Percentiles rank a stretch among this genome's conserved stretches.
These are phyloP conservation scores for Pelodytes ibericus DNA, from an alignment of 2,797 vertebrate genomes.

Conservation along the genomic window DNA sequence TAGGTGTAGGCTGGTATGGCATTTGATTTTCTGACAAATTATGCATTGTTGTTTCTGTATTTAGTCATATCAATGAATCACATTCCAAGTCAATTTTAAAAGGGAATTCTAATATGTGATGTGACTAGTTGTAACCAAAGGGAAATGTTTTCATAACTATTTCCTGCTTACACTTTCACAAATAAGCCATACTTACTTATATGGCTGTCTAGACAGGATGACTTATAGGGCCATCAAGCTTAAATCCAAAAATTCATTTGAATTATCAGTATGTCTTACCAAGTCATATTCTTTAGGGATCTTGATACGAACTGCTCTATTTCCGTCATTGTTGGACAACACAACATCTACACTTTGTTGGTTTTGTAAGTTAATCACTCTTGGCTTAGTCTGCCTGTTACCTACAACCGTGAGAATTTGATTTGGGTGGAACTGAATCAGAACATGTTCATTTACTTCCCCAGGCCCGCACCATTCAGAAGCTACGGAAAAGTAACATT, in stretches of 20 bases:
- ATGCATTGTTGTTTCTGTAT: too few species aligned
- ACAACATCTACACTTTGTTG: slow-evolving; percentile 74
- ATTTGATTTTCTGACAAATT: too few species aligned
- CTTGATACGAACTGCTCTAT: slow-evolving; percentile 81
- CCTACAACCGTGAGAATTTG: slow-evolving; percentile 79
- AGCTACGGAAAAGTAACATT: slow-evolving; percentile 76
- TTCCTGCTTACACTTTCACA: too few species aligned
- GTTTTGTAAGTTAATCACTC: slow-evolving; percentile 75
- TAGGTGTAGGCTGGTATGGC: too few species aligned
- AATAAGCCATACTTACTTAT: too few species aligned
- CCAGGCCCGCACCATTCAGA: slow-evolving; percentile 86
- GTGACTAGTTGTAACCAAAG: too few species aligned
- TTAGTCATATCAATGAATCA: too few species aligned
- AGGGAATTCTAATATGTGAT: too few species aligned
- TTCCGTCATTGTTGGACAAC: slow-evolving; percentile 79
- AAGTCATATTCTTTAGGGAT: slow-evolving; percentile 91
- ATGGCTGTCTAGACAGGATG: too few species aligned
- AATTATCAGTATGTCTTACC: slow-evolving; percentile 67
- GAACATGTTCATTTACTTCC: slow-evolving; percentile 71
- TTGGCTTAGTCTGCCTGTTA: slow-evolving; percentile 69
- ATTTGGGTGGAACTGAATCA: slow-evolving; percentile 77
- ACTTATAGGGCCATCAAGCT: too few species aligned
- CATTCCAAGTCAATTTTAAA: too few species aligned
- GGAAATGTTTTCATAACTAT: too few species aligned
- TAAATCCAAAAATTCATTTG: neutral